Evolutionary conservation across 2,113 vertebrate genomes (phyloP).

Genomic region (Ceyx cyanopectus): DNA sequence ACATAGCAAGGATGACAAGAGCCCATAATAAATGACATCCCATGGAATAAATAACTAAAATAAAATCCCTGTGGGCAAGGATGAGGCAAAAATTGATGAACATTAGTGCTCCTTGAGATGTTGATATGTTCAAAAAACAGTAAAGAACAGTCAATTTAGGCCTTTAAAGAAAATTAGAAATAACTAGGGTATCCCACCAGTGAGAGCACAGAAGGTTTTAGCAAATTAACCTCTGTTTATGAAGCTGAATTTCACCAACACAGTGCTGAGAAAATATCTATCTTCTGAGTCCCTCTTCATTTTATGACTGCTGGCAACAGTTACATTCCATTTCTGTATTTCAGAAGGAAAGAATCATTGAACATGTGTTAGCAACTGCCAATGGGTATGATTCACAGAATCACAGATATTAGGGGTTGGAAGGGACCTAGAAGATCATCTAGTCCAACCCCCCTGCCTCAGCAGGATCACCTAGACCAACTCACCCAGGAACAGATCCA

Average conservation of each 20-base stretch:
- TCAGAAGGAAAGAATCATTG: constrained; percentile 37
- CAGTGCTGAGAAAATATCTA: constrained; percentile 37
- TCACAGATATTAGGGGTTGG: background rate
- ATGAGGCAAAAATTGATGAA: background rate
- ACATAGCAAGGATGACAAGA: background rate
- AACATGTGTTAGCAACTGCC: constrained; percentile 27
- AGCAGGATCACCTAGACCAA: no score
- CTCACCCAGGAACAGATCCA: no score
- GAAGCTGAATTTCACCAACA: constrained; percentile 32
- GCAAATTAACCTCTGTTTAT: constrained; percentile 50
- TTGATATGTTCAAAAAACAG: constrained; percentile 34
- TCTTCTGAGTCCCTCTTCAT: constrained; percentile 19
- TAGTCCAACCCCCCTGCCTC: no score
- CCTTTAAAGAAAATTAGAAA: constrained; percentile 10
- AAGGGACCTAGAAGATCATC: no score
- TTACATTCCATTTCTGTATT: constrained; percentile 37
- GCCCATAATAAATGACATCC: background rate
- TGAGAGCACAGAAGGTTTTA: constrained; percentile 13
- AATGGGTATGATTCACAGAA: background rate
- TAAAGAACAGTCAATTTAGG: background rate
- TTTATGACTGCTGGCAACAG: constrained; percentile 53
- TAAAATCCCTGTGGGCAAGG: background rate
- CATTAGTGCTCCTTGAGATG: background rate
- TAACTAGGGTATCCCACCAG: background rate
- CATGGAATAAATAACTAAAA: constrained; percentile 20